Evolutionary conservation across 2,888 invertebrate genomes (phyloP), one percentile per base, ranked within the genome.

Genomic region (Phengaris alcon): DNA sequence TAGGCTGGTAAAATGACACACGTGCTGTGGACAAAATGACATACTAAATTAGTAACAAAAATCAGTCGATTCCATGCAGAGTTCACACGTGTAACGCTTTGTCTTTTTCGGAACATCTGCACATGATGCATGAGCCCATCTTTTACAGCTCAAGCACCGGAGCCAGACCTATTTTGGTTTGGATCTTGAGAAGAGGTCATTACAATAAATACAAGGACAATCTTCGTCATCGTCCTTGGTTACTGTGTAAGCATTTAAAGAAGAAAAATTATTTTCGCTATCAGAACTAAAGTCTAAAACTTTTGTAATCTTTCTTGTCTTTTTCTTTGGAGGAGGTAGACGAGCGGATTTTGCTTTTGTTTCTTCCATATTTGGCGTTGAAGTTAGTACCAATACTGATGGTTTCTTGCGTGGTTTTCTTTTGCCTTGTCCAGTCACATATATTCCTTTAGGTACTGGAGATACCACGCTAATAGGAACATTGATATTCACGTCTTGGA

Each of bases 401-500:
- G 70, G 75, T 75, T 76, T 76, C 64, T 79, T 79, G 73, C 77
- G 77, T 79, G 78, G 79, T 76, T 80, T 80, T 76, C 80, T 75
- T 81, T 80, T 80, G 44, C 80, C 80, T 77, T 80, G 79, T 72
- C 80, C 80, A 79, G 77, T 74, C 64, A 80, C 78, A 78, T 77
- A 78, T 64, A 46, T 74, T 76, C 78, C 79, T 78, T 64, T 78
- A 51, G 77, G 79, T 48, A 79, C 78, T 76, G 79, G 79, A 70
- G 79, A 79, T 64, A 81, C 55, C 35, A 79, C 78, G 68, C 74
- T 77, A 74, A 78, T 64, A 76, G 80, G 77, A 77, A 79, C 76
- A 77, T 68, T 68, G 68, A 68, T 68, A 15, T 35, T 68, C 10
- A 35, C 22, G 46, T 44, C 68, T 68, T 68, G 68, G 68, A 68